Evolutionary conservation across 1,140 invertebrate genomes (phyloP), one percentile per base, ranked within the genome.

Genomic region (Agrypnia vestita): DNA sequence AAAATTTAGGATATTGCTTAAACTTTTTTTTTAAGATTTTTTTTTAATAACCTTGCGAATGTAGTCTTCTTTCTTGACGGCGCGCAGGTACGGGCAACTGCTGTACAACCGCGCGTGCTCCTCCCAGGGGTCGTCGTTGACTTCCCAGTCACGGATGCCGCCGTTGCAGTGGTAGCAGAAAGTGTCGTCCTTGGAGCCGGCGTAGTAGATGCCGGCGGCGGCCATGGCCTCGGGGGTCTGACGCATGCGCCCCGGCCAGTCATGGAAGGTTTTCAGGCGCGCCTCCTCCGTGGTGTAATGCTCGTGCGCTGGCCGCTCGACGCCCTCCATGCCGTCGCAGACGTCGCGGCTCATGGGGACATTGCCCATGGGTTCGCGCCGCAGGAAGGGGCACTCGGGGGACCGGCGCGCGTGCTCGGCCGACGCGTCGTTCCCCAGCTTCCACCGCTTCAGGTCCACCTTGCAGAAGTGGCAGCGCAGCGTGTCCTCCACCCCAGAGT

Each of bases 191-290:
- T 93, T 93, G 56, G 92, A 91, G 84, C 96, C 96, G n/a, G 94
- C 94, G 84, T 97, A 98, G 86, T 93, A 98, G 86, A 98, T 98
- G 25, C 97, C 97, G 77, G 96, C 96, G 80, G 94, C 93, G 53
- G 95, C 95, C 17, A 98, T 88, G 64, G 94, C 90, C 62, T 93
- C 91, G 11, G 95, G 95, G 78, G 92, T 93, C 85, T 96, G 95
- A 74, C 91, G 92, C 86, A 96, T 92, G 51, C 90, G 90, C 25
- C 91, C 90, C 0, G 95, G 95, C 95, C 96, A 96, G 19, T 92
- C 89, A 59, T 88, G 88, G 85, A 95, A 97, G 3, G 93, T 94
- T 79, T 89, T 88, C 17, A 97, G 84, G 44, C 97, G 91, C 0
- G 92, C 91, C 59, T 93, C 91, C 75, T 92, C 88, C 6, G 92